Evolutionary conservation across 2,888 invertebrate species (phyloP).

Genomic region (Crematogaster levior): DNA sequence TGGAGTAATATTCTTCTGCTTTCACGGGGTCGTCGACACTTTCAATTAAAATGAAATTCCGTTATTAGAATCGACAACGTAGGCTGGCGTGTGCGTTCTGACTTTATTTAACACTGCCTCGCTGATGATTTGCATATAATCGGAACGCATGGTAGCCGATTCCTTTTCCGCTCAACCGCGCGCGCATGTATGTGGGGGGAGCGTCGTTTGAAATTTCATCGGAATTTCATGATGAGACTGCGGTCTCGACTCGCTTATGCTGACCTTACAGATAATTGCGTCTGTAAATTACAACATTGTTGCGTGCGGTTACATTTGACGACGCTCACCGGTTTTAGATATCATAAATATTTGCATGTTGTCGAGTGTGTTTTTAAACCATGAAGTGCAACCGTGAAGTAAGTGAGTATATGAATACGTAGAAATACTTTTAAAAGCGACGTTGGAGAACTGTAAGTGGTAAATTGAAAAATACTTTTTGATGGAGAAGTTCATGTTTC

Average conservation of each 20-base stretch:
- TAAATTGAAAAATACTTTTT: slow-evolving; percentile 16
- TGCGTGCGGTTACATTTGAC: slow-evolving; percentile 13
- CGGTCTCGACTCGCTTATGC: neutral
- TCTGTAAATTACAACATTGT: slow-evolving; percentile 28
- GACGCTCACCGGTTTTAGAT: slow-evolving; percentile 24
- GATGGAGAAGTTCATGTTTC: neutral
- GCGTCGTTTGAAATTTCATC: neutral
- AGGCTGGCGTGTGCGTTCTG: neutral
- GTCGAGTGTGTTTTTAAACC: too few species aligned
- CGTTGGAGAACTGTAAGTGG: neutral
- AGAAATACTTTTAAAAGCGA: neutral
- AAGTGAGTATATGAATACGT: neutral
- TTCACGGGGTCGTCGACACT: slow-evolving; percentile 31
- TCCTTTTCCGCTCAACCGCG: neutral
- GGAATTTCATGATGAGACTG: slow-evolving; percentile 12
- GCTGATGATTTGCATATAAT: slow-evolving; percentile 30
- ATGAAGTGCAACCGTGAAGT: neutral
- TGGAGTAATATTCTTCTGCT: slow-evolving; percentile 6
- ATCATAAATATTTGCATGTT: too few species aligned
- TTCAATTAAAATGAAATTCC: slow-evolving; percentile 14
- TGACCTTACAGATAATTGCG: slow-evolving; percentile 28
- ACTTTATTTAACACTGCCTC: neutral
- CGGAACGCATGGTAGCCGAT: neutral
- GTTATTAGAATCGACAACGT: slow-evolving; percentile 3
- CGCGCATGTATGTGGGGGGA: too few species aligned